Percentiles rank a stretch among this genome's conserved stretches.
These are phyloP conservation scores for Cataglyphis livida DNA, from an alignment of 2,888 invertebrate genomes.

Conservation along the genomic window DNA sequence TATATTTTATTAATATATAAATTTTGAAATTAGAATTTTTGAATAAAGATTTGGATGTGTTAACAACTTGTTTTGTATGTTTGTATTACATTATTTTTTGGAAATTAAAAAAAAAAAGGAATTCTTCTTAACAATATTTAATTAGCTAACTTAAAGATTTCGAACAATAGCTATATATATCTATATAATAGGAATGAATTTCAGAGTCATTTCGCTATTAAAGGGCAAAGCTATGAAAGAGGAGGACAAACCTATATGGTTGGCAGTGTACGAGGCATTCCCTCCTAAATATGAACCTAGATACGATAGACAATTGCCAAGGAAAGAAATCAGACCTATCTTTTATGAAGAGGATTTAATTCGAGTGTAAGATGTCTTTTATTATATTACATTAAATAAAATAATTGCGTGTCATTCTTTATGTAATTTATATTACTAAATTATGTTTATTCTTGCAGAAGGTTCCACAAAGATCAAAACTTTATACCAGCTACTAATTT, in stretches of 20 bases:
- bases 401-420: neutral
- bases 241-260: slow-evolving; percentile 97
- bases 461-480: slow-evolving; percentile 11
- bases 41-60: neutral
- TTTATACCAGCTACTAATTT: slow-evolving; percentile 40
- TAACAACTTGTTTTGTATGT: neutral
- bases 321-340: slow-evolving; percentile 89
- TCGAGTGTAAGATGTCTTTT: slow-evolving; percentile 91
- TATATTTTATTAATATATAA: neutral
- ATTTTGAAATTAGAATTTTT: neutral
- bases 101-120: neutral
- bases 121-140: neutral
- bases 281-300: slow-evolving; percentile 95
- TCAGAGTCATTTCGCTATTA: slow-evolving; percentile 92
- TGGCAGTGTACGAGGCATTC: slow-evolving; percentile 95
- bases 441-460: neutral
- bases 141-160: slow-evolving; percentile 15
- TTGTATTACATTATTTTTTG: neutral
- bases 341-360: slow-evolving; percentile 94
- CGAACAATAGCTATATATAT: neutral
- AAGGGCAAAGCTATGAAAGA: slow-evolving; percentile 92
- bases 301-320: slow-evolving; percentile 89
- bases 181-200: slow-evolving; percentile 71
- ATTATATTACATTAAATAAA: slow-evolving; percentile 63
- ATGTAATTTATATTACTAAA: neutral